Evolutionary conservation across 2,888 invertebrate species (phyloP).

Genomic region (Neuroscelio doddi): DNA sequence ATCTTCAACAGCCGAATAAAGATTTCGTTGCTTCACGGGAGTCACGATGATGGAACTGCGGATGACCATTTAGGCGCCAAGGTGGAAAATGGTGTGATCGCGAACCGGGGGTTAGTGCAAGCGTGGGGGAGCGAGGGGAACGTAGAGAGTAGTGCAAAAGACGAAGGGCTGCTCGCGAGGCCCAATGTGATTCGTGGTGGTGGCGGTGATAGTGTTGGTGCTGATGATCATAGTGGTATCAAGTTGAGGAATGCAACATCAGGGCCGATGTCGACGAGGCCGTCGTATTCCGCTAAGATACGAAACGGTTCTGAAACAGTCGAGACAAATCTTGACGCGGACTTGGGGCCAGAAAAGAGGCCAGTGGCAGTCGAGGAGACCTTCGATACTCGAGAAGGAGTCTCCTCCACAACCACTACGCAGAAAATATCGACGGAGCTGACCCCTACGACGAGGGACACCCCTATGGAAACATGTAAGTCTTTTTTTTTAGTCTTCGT

Average conservation of each 20-base stretch:
- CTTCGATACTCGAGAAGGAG: too few species aligned
- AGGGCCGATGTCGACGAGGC: slow-evolving; percentile 66
- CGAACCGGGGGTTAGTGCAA: slow-evolving; percentile 35
- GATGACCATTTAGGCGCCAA: too few species aligned
- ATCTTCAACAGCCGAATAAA: slow-evolving; percentile 4
- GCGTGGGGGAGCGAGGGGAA: slow-evolving; percentile 32
- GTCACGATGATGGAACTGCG: slow-evolving; percentile 29
- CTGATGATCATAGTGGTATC: slow-evolving; percentile 50
- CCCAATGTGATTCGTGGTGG: slow-evolving; percentile 35
- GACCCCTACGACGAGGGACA: slow-evolving; percentile 62
- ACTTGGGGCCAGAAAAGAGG: slow-evolving; percentile 53
- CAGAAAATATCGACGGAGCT: slow-evolving; percentile 56
- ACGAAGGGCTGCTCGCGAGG: slow-evolving; percentile 12
- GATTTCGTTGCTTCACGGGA: slow-evolving; percentile 32
- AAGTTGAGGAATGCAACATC: slow-evolving; percentile 57
- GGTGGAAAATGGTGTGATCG: slow-evolving; percentile 29
- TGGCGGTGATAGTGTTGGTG: slow-evolving; percentile 25
- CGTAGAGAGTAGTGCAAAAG: slow-evolving; percentile 27
- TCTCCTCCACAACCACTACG: slow-evolving; percentile 44
- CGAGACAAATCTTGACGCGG: slow-evolving; percentile 50
- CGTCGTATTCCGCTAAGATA: slow-evolving; percentile 63
- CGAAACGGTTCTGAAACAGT: slow-evolving; percentile 20
- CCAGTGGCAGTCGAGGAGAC: slow-evolving; percentile 44
- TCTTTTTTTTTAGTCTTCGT: slow-evolving; percentile 27
- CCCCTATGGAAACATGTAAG: slow-evolving; percentile 69